phyloP scores from a whole-genome alignment of 2,113 vertebrate genomes.

The Atrichornis clamosus region DNA sequence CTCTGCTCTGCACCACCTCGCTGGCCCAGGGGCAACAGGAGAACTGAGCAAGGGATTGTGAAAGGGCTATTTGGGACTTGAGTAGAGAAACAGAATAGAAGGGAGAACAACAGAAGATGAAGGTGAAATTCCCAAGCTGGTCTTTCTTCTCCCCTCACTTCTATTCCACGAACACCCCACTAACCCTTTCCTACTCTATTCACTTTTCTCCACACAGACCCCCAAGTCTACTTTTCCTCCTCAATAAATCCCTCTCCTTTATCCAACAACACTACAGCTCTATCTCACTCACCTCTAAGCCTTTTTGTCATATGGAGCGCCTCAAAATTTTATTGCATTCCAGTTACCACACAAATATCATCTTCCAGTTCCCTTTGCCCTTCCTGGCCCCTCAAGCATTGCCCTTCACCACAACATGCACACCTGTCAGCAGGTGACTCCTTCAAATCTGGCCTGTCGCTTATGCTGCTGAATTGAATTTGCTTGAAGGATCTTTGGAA shows the following conservation, averaged over 20 bases:
- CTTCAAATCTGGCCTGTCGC: not conserved
- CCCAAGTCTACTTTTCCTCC: not conserved
- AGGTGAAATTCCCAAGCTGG: not conserved
- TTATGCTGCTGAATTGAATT: not conserved
- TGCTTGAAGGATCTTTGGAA: not conserved
- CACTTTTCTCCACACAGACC: accelerated
- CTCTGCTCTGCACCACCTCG: not conserved
- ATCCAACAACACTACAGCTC: not conserved
- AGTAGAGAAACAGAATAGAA: not conserved
- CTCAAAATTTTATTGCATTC: not conserved
- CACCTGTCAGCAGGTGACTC: not conserved
- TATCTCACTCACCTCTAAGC: not conserved
- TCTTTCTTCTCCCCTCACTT: not conserved
- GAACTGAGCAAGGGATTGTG: not conserved
- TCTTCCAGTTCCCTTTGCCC: not conserved
- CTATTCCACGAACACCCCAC: not conserved
- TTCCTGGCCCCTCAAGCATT: not conserved
- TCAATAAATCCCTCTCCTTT: not conserved
- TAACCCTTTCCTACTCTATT: not conserved
- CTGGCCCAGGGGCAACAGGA: not conserved
- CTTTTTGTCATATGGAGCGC: not conserved
- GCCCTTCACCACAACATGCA: accelerated
- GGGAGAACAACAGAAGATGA: not conserved
- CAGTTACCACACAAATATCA: not conserved
- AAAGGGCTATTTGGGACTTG: not conserved